Evolutionary conservation across 2,113 vertebrate species (phyloP), one percentile per base, ranked within the genome.

Genomic region (Zosterops pallidus): DNA sequence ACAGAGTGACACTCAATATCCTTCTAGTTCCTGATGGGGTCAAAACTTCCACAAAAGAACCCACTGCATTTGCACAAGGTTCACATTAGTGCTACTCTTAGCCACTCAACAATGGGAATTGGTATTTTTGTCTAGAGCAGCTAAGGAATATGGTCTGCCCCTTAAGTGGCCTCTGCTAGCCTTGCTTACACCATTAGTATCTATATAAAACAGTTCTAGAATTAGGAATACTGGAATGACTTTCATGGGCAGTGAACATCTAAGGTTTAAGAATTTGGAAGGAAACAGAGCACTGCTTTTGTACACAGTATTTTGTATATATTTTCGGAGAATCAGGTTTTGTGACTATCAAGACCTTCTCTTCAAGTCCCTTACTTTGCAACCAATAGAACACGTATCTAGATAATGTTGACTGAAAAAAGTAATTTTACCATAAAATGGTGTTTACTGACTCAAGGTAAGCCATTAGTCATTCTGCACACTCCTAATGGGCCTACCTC

Each of bases 21-120:
- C 9, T 75, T 70, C 22, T 12, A 35, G 31, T 2, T 67, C 21
- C 28, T 41, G 9, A 28, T 75, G 23, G 76, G 37, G 22, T 33
- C 12, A 80, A 71, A 68, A 8, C 14, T 67, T 50, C 12, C 37
- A 29, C 31, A 31, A 1, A 1, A 59, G n/a, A 41, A 41, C 4
- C 12, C 44, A 50, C 17, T 68, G 55, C 8, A 11, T 31, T 53
- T 46, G 4, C 25, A 6, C 18, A 53, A 28, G 53, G 22, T 21
- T 28, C 44, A 28, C 22, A 86, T 21, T 81, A 8, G 0, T 33
- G 44, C 47, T 83, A 35, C 39, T 86, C 17, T 46, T 19, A 9
- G 23, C 31, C 7, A 17, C 17, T 3, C 3, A 3, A 29, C 0
- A 5, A 5, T 23, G 33, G 18, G 26, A 64, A 46, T 3, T 39